These are phyloP conservation scores for Sylvia borin DNA, from an alignment of 2,797 vertebrate species.

Conservation along the genomic window DNA sequence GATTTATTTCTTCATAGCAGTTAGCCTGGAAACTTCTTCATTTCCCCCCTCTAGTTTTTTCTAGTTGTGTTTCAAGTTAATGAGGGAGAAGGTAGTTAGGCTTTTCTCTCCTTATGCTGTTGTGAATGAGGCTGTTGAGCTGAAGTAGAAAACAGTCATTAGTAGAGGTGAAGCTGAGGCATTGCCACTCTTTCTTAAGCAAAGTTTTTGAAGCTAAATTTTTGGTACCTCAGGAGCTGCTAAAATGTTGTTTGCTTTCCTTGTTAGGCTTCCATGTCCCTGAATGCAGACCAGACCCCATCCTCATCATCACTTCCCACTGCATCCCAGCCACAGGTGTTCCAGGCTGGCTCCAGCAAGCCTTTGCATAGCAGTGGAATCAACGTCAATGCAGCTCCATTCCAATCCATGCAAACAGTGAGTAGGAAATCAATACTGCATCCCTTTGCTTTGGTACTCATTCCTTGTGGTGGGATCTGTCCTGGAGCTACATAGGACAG, in stretches of 20 bases:
- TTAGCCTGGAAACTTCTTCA: background rate
- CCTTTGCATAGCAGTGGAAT: conserved; percentile 95
- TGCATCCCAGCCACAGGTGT: conserved; percentile 91
- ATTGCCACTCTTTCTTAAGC: background rate
- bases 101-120: background rate
- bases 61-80: background rate
- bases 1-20: background rate
- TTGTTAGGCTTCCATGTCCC: conserved; percentile 87
- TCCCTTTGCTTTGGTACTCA: background rate
- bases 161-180: background rate
- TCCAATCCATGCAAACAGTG: conserved; percentile 99
- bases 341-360: conserved; percentile 92
- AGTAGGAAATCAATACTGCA: conserved; percentile 3
- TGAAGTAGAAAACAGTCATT: background rate
- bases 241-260: conserved; percentile 33
- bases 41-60: background rate
- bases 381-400: conserved; percentile 98
- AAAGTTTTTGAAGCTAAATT: background rate
- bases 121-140: background rate
- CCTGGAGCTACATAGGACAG: background rate
- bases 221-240: background rate
- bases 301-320: conserved; percentile 88
- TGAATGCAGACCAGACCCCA: conserved; percentile 89
- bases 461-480: background rate
- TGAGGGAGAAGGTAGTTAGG: background rate